Evolutionary conservation across 2,113 vertebrate species (phyloP), one percentile per base, ranked within the genome.

Genomic region (Tyrannus savana): DNA sequence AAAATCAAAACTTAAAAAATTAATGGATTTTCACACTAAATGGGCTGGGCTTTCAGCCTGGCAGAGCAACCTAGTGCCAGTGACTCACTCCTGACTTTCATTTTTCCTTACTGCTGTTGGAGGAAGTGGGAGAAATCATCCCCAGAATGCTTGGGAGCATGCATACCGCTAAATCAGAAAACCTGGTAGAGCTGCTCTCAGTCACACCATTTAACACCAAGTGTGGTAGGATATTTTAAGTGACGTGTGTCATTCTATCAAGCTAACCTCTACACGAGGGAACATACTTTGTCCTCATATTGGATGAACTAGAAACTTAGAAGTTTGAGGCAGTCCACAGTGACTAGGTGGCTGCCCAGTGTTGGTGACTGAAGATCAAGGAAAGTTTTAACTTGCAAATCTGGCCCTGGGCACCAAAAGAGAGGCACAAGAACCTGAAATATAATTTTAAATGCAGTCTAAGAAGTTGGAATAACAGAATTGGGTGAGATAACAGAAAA

Each of bases 1-100:
- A 93, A 56, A 94, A 97, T 93, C 94, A 94, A 71, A 81, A 55
- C 35, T 62, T 86, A 91, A 90, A 97, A 72, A 98, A 96, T 92
- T 82, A 93, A 80, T 82, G 92, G 97, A 97, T 98, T 98, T 98
- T 97, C 97, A 97, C 88, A 94, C 96, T 94, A 97, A 97, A 95
- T 68, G 44, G 89, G 41, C 69, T 94, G 85, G 62, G 56, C 83
- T 97, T 97, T 95, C 80, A 91, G 73, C 78, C 90, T 96, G 93
- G 74, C 81, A 85, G 81, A 95, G 74, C 69, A 96, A 93, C 39
- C 95, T 79, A 96, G 82, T 92, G 94, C 64, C 60, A 80, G 27
- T 69, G 72, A 97, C 87, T 91, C 49, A 84, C 64, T 78, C 33
- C 35, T 91, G 92, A 96, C 85, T 97, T 95, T 44, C 10, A 60